Evolutionary conservation across 2,888 invertebrate genomes (phyloP).

Genomic region (Mechanitis mazaeus): DNA sequence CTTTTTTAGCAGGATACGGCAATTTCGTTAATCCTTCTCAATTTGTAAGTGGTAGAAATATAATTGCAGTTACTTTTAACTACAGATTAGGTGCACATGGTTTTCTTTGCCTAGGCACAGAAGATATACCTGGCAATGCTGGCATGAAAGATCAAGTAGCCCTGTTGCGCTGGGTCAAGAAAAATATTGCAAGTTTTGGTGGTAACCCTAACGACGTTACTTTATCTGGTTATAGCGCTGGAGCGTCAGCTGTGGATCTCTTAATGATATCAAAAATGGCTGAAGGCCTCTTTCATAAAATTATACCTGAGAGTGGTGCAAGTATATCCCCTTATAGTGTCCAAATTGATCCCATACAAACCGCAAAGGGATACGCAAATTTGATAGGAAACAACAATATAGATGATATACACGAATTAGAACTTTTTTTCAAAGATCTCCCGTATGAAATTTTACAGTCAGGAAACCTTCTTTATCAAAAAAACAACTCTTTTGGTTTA

Average conservation of each 20-base stretch:
- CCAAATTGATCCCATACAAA: slow-evolving; percentile 31
- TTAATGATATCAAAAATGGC: slow-evolving; percentile 45
- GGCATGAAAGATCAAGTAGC: slow-evolving; percentile 45
- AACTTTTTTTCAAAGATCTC: slow-evolving; percentile 41
- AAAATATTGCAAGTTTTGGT: slow-evolving; percentile 41
- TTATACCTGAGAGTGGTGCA: slow-evolving; percentile 32
- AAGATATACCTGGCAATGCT: slow-evolving; percentile 40
- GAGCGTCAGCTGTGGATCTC: slow-evolving; percentile 45
- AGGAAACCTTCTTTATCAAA: slow-evolving; percentile 31
- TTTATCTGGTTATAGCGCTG: slow-evolving; percentile 49
- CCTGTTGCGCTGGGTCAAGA: slow-evolving; percentile 39
- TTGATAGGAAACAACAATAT: slow-evolving; percentile 32
- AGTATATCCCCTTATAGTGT: slow-evolving; percentile 25
- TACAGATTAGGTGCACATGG: slow-evolving; percentile 45
- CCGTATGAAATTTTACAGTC: slow-evolving; percentile 36
- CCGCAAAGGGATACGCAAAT: slow-evolving; percentile 30
- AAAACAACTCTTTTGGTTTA: slow-evolving; percentile 31
- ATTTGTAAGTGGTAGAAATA: slow-evolving; percentile 36
- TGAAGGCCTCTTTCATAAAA: slow-evolving; percentile 29
- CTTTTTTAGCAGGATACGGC: slow-evolving; percentile 48
- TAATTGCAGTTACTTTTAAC: slow-evolving; percentile 48
- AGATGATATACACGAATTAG: slow-evolving; percentile 37
- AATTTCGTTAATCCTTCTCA: slow-evolving; percentile 35
- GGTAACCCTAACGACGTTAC: slow-evolving; percentile 45
- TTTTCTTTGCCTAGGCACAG: slow-evolving; percentile 38